These are phyloP conservation scores for Thecophora atra DNA, from an alignment of 2,888 invertebrate genomes.

Conservation along the genomic window DNA sequence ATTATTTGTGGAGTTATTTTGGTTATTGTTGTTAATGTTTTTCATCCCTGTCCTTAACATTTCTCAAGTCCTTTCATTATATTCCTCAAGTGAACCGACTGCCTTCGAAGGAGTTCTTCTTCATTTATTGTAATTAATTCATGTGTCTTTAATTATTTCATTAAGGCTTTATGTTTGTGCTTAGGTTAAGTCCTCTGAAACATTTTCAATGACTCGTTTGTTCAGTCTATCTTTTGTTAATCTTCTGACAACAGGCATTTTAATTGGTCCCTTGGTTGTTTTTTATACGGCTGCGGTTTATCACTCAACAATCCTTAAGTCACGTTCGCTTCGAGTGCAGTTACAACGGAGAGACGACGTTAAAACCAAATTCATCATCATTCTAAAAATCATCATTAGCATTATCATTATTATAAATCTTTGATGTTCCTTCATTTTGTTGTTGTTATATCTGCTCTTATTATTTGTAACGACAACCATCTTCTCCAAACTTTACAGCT, in stretches of 20 bases:
- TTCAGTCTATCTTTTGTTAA: background rate
- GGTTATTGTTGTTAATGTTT: too few species aligned
- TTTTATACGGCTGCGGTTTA: background rate
- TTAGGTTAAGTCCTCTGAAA: background rate
- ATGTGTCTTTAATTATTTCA: background rate
- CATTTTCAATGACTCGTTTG: background rate
- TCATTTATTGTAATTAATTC: background rate
- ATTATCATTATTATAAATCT: background rate
- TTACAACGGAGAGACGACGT: background rate
- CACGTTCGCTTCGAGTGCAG: conserved; percentile 11
- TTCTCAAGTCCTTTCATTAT: too few species aligned
- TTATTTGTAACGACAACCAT: conserved; percentile 19
- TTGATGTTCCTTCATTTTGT: conserved; percentile 1
- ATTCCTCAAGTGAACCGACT: too few species aligned
- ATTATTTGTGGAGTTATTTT: too few species aligned
- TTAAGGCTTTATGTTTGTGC: background rate
- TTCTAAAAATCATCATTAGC: background rate
- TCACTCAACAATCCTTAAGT: background rate
- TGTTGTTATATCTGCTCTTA: background rate
- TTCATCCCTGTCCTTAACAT: too few species aligned
- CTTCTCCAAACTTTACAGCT: background rate
- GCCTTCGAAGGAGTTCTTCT: too few species aligned
- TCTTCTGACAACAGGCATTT: background rate
- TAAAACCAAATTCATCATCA: background rate
- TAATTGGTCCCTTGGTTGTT: background rate